Evolutionary conservation across 2,888 invertebrate genomes (phyloP).

Genomic region (Pecten maximus): DNA sequence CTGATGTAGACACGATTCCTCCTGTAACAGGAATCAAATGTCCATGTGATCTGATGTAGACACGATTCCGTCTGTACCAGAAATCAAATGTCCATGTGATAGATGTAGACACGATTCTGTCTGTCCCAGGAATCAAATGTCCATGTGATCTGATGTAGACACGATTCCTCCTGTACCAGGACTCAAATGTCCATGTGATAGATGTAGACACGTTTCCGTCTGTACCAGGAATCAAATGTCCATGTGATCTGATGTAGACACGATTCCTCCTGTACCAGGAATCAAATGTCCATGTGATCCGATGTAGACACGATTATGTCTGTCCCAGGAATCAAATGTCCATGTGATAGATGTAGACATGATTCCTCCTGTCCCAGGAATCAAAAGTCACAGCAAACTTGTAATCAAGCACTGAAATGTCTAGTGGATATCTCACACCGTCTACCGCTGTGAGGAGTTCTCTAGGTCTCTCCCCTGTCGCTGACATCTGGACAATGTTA

Average conservation of each 20-base stretch:
- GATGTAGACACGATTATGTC: too few relatives aligned
- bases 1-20: not conserved
- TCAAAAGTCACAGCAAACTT: not conserved
- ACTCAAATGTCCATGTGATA: not conserved
- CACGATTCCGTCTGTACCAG: not conserved
- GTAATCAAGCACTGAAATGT: not conserved
- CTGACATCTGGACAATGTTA: not conserved
- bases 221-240: not conserved
- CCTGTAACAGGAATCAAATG: not conserved
- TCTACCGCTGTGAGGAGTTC: not conserved
- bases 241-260: too few relatives aligned
- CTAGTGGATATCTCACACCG: not conserved
- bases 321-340: not conserved
- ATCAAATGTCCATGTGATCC: too few relatives aligned
- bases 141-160: not conserved
- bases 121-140: not conserved
- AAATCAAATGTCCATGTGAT: not conserved
- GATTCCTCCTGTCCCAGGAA: constrained; percentile 1
- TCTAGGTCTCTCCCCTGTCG: not conserved
- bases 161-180: not conserved
- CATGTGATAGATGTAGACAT: not conserved
- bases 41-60: constrained; percentile 5
- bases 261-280: too few relatives aligned
- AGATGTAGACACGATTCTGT: not conserved
- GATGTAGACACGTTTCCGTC: not conserved